Percentiles rank a stretch among this genome's conserved stretches.
Conservation (phyloP, 2,113 vertebrate genomes). For the Apistogramma diplotaenia region DNA sequence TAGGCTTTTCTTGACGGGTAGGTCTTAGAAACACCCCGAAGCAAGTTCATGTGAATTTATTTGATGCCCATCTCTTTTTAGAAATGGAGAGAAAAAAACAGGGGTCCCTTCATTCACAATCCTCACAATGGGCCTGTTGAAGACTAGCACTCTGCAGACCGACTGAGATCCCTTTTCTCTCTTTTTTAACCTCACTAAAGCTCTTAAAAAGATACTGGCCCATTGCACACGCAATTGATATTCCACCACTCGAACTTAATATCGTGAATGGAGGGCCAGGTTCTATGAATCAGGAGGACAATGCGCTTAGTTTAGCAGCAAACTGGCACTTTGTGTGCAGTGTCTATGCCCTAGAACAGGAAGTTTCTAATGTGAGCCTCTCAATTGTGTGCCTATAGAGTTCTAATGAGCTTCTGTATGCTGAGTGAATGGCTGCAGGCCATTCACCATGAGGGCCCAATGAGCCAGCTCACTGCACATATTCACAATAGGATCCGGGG, state of each 20-base stretch:
- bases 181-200: constrained; percentile 67
- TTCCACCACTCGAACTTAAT: constrained; percentile 80
- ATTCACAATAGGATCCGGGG: constrained; percentile 87
- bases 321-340: constrained; percentile 90
- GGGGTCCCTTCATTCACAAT: constrained; percentile 65
- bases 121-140: constrained; percentile 69
- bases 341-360: constrained; percentile 86
- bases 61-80: constrained; percentile 75
- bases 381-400: constrained; percentile 96
- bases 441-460: constrained; percentile 91
- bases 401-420: constrained; percentile 96
- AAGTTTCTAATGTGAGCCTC: constrained; percentile 89
- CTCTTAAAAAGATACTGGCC: constrained; percentile 75
- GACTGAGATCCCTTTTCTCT: constrained; percentile 73
- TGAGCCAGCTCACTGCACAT: constrained; percentile 89
- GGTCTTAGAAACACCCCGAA: constrained; percentile 69
- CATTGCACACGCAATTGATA: constrained; percentile 78
- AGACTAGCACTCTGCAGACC: constrained; percentile 68
- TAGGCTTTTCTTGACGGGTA: constrained; percentile 68
- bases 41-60: constrained; percentile 77
- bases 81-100: constrained; percentile 68
- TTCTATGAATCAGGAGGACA: constrained; percentile 80
- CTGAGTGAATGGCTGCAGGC: constrained; percentile 86
- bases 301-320: constrained; percentile 87
- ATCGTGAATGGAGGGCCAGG: constrained; percentile 79